Evolutionary conservation across 1,140 invertebrate genomes (phyloP).

Genomic region (Lepidurus couesii): DNA sequence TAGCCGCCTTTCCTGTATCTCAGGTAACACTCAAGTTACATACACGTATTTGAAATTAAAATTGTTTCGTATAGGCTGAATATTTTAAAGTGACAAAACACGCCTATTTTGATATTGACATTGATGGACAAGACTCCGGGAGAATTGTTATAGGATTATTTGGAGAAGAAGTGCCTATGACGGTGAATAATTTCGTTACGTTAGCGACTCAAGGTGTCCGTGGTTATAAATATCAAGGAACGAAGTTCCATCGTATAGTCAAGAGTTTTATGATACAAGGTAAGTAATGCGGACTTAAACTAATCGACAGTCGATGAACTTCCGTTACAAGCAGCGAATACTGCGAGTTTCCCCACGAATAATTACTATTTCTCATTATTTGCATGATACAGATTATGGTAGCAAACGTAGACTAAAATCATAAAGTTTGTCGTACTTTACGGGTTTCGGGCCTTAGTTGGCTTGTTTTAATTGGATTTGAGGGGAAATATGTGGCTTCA

Average conservation of each 20-base stretch:
- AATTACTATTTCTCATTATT: too few species aligned
- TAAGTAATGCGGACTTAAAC: constrained; percentile 41
- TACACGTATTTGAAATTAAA: not conserved
- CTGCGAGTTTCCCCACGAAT: not conserved
- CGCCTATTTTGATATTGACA: constrained; percentile 87
- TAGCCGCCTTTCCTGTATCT: not conserved
- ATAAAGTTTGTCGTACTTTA: not conserved
- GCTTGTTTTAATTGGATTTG: not conserved
- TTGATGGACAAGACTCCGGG: constrained; percentile 69
- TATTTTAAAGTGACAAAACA: constrained; percentile 65
- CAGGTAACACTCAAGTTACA: not conserved
- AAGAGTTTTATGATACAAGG: constrained; percentile 88
- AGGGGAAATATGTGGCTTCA: not conserved
- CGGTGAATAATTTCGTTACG: constrained; percentile 83
- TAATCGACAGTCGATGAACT: not conserved
- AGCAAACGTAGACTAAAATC: not conserved
- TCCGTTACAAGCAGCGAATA: not conserved
- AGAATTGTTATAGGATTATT: constrained; percentile 89
- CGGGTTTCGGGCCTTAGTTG: not conserved
- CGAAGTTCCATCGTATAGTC: constrained; percentile 74
- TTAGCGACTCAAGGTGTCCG: constrained; percentile 72
- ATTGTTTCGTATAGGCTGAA: constrained; percentile 41
- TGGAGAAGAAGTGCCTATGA: constrained; percentile 86
- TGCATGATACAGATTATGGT: not conserved
- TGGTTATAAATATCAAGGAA: constrained; percentile 69